Conservation (phyloP, 2,797 vertebrate species). For the Rhabdomys pumilio region DNA sequence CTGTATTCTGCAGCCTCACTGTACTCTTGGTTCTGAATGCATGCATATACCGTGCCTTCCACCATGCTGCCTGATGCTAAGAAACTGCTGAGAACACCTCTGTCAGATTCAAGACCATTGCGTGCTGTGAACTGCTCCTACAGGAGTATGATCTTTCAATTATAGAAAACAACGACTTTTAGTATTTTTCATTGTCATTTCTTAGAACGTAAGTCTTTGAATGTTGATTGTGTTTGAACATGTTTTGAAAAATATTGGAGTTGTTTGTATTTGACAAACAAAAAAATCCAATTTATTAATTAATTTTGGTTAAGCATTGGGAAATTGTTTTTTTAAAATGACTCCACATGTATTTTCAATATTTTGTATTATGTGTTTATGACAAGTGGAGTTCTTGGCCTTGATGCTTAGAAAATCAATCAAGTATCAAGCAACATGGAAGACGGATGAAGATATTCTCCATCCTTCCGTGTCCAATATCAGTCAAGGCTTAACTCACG, state of each 20-base stretch:
- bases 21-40: not conserved
- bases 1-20: not conserved
- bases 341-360: not conserved
- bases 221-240: not conserved
- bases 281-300: not conserved
- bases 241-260: not conserved
- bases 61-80: not conserved
- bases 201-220: not conserved
- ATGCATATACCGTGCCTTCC: not conserved
- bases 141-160: not conserved
- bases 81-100: not conserved
- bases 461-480: not conserved
- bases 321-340: not conserved
- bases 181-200: not conserved
- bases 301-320: not conserved
- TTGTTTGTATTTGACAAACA: not conserved
- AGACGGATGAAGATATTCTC: not conserved
- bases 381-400: not conserved
- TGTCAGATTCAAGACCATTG: not conserved
- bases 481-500: not conserved
- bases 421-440: not conserved
- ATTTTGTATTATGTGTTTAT: not conserved
- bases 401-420: not conserved
- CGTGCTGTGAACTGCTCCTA: not conserved
- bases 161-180: not conserved